Base-by-base conservation (phyloP, 2,888 invertebrate species). In the Scaptomyza parva region DNA sequence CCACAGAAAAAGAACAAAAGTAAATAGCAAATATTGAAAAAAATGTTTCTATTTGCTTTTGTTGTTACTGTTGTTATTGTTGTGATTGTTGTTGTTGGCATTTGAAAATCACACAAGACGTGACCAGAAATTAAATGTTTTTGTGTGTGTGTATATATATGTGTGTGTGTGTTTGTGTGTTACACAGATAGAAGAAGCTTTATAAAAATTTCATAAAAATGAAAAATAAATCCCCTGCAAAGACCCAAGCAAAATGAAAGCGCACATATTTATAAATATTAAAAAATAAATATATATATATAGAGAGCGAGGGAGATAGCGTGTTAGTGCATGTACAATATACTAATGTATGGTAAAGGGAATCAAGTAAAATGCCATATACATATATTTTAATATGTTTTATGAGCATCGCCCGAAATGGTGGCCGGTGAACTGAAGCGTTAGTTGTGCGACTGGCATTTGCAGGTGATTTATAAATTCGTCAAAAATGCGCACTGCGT, bases 71-170 rank as follows among this genome's bases (percentile, higher is more conserved):
- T 52, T 74, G 59, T 68, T 73, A 75, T 76, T 79, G 70, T 8
- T 37, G 52, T 26, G 2, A 7, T 17, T 14, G 55, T 52, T 74
- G 59, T 68, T 73, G 77, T 76, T 79, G 70, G 70, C 70, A 69
- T 84, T 82, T 70, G 71, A 58, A 76, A 85, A 82, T 80, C 76
- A 74, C 71, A 78, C 72, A 73, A 75, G 68, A 86, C 87, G 85
- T 85, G 85, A 87, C 82, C 67, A 86, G 85, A 85, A 86, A 85
- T 85, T 80, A 85, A 85, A 85, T 65, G 39, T 62, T 5, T 9
- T 2, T 22, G 37, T 60, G 12, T 63, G 53, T 60, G 39, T 62
- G 9, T 9, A n/a, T n/a, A n/a, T n/a, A n/a, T n/a, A n/a, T n/a
- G n/a, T n/a, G n/a, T n/a, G 39, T 62, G 9, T 9, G 39, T 62